Conservation (phyloP, 2,797 vertebrate genomes). For the Xenopus petersii region DNA sequence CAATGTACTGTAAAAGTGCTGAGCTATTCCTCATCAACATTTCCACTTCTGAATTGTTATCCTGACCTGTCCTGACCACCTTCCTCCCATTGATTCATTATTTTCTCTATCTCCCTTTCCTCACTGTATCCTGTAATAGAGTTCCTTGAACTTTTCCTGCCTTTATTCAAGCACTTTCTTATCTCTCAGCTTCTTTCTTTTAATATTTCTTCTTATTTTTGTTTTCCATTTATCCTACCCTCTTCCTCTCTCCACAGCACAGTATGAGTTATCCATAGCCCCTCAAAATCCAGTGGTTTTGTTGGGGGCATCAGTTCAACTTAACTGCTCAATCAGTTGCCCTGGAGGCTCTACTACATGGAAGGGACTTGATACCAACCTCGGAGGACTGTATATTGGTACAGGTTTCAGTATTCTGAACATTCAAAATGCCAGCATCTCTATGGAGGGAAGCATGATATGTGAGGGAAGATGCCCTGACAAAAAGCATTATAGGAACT, state of each 20-base stretch:
- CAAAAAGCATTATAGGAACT: not conserved
- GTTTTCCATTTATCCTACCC: not conserved
- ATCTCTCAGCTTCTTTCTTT: too few species aligned
- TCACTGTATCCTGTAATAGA: too few species aligned
- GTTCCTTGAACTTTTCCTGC: too few species aligned
- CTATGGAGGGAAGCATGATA: slow-evolving; percentile 43
- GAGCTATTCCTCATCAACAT: too few species aligned
- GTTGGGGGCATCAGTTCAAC: slow-evolving; percentile 39
- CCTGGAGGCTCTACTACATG: slow-evolving; percentile 49
- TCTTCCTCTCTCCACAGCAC: not conserved
- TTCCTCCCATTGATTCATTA: too few species aligned
- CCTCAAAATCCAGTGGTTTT: slow-evolving; percentile 52
- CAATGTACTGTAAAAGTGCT: not conserved
- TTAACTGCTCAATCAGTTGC: slow-evolving; percentile 63
- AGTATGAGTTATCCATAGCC: slow-evolving; percentile 48
- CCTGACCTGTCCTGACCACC: too few species aligned
- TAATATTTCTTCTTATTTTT: too few species aligned
- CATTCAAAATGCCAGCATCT: slow-evolving; percentile 33
- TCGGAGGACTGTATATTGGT: slow-evolving; percentile 49
- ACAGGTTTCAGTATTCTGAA: slow-evolving; percentile 57
- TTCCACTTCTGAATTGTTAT: too few species aligned
- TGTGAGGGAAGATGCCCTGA: slow-evolving; percentile 57
- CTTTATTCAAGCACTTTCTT: too few species aligned
- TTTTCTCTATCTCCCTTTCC: too few species aligned
- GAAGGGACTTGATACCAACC: slow-evolving; percentile 65